These are phyloP conservation scores for Pyrrhura leucotis DNA, from an alignment of 2,797 vertebrate species.

Conservation along the genomic window DNA sequence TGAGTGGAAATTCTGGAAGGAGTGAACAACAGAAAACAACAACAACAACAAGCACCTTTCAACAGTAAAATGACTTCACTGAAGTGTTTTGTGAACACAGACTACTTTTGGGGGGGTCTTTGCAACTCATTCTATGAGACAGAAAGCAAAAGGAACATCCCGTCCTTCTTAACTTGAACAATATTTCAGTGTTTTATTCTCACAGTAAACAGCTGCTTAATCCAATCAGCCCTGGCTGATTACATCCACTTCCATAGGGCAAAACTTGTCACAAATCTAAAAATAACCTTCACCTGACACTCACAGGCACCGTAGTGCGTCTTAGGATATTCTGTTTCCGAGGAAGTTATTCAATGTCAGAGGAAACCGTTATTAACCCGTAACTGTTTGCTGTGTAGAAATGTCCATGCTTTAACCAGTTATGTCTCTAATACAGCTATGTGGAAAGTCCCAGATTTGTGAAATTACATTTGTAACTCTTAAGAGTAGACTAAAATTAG, in stretches of 20 bases:
- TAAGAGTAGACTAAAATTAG: background rate
- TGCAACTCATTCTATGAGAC: background rate
- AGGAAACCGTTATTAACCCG: background rate
- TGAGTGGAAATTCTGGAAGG: background rate
- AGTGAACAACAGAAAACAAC: background rate
- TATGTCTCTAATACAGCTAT: background rate
- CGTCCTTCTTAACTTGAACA: background rate
- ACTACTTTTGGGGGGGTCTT: background rate
- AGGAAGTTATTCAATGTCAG: background rate
- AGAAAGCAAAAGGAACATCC: background rate
- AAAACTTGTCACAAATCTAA: background rate
- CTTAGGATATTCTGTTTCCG: background rate
- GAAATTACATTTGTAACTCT: background rate
- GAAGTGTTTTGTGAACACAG: background rate
- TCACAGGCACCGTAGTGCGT: background rate
- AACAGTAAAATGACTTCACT: background rate
- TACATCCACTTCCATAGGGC: background rate
- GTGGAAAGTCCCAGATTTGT: background rate
- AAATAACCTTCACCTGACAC: background rate
- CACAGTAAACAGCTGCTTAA: background rate
- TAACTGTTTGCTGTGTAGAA: background rate
- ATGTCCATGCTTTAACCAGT: background rate
- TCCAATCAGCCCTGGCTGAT: background rate
- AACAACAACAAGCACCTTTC: background rate
- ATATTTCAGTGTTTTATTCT: background rate